These are phyloP conservation scores for Leptinotarsa undecemlineata DNA, from an alignment of 1,140 invertebrate genomes.

Conservation along the genomic window DNA sequence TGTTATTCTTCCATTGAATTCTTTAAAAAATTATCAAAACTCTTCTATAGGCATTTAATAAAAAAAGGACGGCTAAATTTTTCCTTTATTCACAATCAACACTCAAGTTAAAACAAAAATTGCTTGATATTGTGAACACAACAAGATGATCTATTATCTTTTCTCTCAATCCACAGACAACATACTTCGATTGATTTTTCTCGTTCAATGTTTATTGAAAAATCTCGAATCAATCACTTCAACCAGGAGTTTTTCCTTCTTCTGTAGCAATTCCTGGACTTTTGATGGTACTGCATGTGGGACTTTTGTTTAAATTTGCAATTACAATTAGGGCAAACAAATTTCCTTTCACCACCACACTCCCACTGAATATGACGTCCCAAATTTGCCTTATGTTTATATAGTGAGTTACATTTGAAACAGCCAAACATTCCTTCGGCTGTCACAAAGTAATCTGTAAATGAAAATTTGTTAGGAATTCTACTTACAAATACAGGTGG, in stretches of 20 bases:
- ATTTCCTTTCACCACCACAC: slow-evolving; percentile 20
- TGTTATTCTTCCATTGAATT: too few species aligned
- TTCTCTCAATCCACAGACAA: neutral
- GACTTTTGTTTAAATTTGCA: slow-evolving; percentile 21
- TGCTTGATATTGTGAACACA: neutral
- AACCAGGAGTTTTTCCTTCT: neutral
- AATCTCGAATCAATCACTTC: neutral
- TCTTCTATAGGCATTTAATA: too few species aligned
- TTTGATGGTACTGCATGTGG: slow-evolving; percentile 18
- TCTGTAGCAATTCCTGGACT: slow-evolving; percentile 18
- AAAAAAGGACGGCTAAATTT: too few species aligned
- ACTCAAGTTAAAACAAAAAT: neutral
- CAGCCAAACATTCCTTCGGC: slow-evolving; percentile 11
- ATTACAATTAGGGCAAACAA: slow-evolving; percentile 10
- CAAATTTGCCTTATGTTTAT: slow-evolving; percentile 18
- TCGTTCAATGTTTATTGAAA: neutral
- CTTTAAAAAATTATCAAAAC: too few species aligned
- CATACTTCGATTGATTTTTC: neutral
- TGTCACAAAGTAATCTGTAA: slow-evolving; percentile 5
- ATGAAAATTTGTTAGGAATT: neutral
- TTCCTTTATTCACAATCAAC: too few species aligned
- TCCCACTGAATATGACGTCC: slow-evolving; percentile 19
- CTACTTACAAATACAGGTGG: too few species aligned
- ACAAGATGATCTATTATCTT: neutral
- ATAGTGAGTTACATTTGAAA: slow-evolving; percentile 2